phyloP scores from a whole-genome alignment of 2,888 invertebrate species.

The Hyposoter dolosus region DNA sequence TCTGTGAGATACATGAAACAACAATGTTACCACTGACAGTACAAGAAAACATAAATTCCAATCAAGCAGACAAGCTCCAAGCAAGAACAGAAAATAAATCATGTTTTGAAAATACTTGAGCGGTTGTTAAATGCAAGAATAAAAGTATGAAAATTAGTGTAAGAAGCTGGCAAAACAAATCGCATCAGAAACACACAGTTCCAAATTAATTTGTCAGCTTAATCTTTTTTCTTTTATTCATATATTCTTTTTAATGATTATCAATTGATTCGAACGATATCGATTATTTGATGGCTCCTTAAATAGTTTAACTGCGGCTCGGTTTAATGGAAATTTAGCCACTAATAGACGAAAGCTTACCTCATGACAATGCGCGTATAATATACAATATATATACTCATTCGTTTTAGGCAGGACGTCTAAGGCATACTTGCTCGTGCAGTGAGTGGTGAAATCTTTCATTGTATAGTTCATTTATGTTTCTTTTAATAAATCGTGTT shows the following conservation, averaged over 20 bases:
- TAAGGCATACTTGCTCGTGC: slow-evolving; percentile 64
- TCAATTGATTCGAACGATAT: slow-evolving; percentile 57
- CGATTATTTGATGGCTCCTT: slow-evolving; percentile 40
- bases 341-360: slow-evolving; percentile 69
- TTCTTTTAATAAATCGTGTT: slow-evolving; percentile 43
- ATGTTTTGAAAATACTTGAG: slow-evolving; percentile 8
- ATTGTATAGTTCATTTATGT: slow-evolving; percentile 16
- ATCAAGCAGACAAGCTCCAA: slow-evolving; percentile 60
- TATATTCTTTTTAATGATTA: slow-evolving; percentile 37
- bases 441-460: slow-evolving; percentile 46
- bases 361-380: slow-evolving; percentile 64
- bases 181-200: slow-evolving; percentile 58
- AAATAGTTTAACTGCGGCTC: slow-evolving; percentile 32
- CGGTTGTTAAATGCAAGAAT: slow-evolving; percentile 4
- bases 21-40: slow-evolving; percentile 44
- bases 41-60: neutral
- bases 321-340: slow-evolving; percentile 44
- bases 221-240: slow-evolving; percentile 18
- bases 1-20: slow-evolving; percentile 77
- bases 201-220: slow-evolving; percentile 57
- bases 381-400: slow-evolving; percentile 47
- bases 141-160: slow-evolving; percentile 32
- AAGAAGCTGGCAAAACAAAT: slow-evolving; percentile 42
- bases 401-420: slow-evolving; percentile 63
- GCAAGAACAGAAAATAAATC: slow-evolving; percentile 58